Evolutionary conservation across 1,140 invertebrate genomes (phyloP).

Genomic region (Panagrolaimus sp.): DNA sequence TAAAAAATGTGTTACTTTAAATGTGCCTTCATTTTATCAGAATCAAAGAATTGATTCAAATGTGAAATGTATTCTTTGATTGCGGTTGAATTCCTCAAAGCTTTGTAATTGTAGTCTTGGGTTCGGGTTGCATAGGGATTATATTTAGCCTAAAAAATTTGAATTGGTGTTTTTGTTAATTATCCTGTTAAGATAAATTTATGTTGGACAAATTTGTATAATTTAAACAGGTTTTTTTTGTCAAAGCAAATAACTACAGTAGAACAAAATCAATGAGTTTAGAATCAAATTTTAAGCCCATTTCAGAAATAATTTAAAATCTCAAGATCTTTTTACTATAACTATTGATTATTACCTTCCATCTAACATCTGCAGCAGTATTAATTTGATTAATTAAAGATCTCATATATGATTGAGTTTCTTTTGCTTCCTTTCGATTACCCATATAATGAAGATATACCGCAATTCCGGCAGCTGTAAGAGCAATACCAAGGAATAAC

Average conservation of each 20-base stretch:
- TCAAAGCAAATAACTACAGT: too few relatives aligned
- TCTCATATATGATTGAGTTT: constrained; percentile 29
- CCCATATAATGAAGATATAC: background rate
- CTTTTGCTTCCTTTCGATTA: constrained; percentile 17
- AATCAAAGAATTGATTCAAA: constrained; percentile 37
- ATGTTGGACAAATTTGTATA: too few relatives aligned
- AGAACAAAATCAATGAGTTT: too few relatives aligned
- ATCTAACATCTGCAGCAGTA: constrained; percentile 24
- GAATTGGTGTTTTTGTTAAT: too few relatives aligned
- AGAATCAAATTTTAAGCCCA: too few relatives aligned
- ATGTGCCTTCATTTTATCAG: constrained; percentile 39
- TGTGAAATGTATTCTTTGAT: constrained; percentile 45
- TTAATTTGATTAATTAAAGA: constrained; percentile 30
- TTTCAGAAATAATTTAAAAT: too few relatives aligned
- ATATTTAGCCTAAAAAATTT: constrained; percentile 32
- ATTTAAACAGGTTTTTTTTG: too few relatives aligned
- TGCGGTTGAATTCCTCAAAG: constrained; percentile 41
- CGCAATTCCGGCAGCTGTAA: background rate
- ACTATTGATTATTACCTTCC: too few relatives aligned
- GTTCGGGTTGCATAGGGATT: constrained; percentile 42
- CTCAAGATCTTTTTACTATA: too few relatives aligned
- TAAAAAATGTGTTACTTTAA: constrained; percentile 28
- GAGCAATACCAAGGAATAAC: background rate
- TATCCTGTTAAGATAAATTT: too few relatives aligned
- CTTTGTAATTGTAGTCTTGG: constrained; percentile 40